A percentile compares a stretch with the other conserved stretches of the same genome.
Evolutionary conservation across 2,113 vertebrate species (phyloP).

Genomic region (Narcine bancroftii): DNA sequence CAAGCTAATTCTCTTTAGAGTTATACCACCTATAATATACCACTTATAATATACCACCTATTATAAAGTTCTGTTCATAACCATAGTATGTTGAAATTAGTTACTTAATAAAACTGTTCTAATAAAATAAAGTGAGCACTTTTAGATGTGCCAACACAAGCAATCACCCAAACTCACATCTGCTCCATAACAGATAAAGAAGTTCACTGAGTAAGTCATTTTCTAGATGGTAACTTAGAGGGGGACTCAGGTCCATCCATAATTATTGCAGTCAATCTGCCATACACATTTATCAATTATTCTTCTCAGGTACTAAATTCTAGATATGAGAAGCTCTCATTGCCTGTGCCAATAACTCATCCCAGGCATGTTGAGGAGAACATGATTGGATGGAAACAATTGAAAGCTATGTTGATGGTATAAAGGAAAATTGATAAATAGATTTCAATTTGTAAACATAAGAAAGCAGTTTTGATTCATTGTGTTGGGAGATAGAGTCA

Average conservation of each 20-base stretch:
- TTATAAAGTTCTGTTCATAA: not conserved
- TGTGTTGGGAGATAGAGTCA: not conserved
- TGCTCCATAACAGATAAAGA: not conserved
- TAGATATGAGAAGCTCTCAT: not conserved
- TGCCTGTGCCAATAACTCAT: not conserved
- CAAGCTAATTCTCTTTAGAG: not conserved
- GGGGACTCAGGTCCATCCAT: not conserved
- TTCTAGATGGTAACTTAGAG: not conserved
- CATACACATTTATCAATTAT: not conserved
- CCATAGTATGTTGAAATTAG: not conserved
- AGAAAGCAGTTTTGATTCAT: not conserved
- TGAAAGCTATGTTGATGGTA: not conserved
- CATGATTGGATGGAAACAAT: not conserved
- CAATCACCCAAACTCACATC: not conserved
- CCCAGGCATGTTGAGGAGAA: not conserved
- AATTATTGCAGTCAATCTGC: not conserved
- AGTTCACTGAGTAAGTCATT: not conserved
- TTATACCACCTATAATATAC: not conserved
- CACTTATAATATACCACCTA: not conserved
- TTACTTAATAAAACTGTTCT: conserved; percentile 14
- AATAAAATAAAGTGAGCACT: not conserved
- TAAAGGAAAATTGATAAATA: not conserved
- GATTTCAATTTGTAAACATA: not conserved
- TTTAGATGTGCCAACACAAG: not conserved
- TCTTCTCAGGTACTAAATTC: not conserved